Evolutionary conservation across 2,113 vertebrate genomes (phyloP).

Genomic region (Tretioscincus oriximinensis): DNA sequence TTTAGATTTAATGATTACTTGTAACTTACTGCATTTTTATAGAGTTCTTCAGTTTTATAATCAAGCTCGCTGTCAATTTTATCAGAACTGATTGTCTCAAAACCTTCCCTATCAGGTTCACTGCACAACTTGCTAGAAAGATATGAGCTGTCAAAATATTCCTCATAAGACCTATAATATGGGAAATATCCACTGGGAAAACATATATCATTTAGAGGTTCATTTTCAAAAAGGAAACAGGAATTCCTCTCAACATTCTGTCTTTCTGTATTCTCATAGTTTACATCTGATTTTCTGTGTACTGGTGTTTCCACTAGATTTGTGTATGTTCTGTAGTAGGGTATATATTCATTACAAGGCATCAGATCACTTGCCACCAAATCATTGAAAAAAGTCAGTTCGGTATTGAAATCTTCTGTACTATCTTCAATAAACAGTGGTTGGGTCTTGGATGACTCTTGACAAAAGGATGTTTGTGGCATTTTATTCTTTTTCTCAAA

Average conservation of each 20-base stretch:
- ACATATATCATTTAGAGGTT: neutral
- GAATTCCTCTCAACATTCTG: neutral
- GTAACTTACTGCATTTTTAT: constrained; percentile 25
- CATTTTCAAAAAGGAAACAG: constrained; percentile 3
- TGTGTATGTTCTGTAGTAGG: constrained; percentile 51
- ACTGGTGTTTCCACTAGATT: neutral
- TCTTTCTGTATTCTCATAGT: neutral
- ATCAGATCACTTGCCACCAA: neutral
- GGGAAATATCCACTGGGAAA: constrained; percentile 42
- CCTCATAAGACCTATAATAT: constrained; percentile 46
- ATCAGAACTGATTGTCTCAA: neutral
- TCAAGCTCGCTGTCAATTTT: neutral
- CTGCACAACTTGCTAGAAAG: neutral
- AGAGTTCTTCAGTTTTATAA: neutral
- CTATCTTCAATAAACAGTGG: neutral
- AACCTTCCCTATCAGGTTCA: neutral
- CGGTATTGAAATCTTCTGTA: neutral
- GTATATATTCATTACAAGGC: constrained; percentile 9
- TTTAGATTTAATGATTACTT: neutral
- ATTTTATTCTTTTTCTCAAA: neutral
- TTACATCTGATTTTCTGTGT: neutral
- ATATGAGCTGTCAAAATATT: constrained; percentile 22
- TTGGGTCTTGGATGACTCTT: neutral
- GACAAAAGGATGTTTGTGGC: rapidly evolving
- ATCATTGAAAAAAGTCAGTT: neutral